These are phyloP conservation scores for Drosophila kuntzei DNA, from an alignment of 2,888 invertebrate species.

Conservation along the genomic window DNA sequence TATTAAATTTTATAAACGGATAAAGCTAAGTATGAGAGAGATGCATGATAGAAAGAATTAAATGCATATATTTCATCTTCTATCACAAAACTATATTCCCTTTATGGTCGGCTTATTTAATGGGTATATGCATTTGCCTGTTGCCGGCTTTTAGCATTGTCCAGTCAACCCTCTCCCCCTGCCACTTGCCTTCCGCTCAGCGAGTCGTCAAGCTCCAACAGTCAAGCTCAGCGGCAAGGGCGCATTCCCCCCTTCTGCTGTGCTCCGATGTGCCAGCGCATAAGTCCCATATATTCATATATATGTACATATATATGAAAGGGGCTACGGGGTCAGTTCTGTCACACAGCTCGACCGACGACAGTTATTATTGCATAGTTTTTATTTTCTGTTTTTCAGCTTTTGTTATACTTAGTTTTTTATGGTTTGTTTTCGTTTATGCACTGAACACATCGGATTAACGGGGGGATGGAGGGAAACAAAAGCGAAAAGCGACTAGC, in stretches of 20 bases:
- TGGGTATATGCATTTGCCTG: constrained; percentile 39
- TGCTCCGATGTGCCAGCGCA: constrained; percentile 12
- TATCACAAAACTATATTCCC: neutral
- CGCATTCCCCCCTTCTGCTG: constrained; percentile 3
- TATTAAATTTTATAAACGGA: neutral
- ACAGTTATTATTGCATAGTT: constrained; percentile 64
- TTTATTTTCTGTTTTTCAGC: constrained; percentile 37
- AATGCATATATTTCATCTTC: neutral
- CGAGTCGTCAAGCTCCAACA: constrained; percentile 75
- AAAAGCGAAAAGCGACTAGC: constrained; percentile 15
- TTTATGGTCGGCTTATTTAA: too few species aligned
- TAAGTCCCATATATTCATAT: neutral
- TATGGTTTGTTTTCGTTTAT: constrained; percentile 68
- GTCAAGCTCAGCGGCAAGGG: constrained; percentile 54
- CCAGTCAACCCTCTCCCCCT: constrained; percentile 29
- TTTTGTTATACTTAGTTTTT: constrained; percentile 55
- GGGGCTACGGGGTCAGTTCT: constrained; percentile 52
- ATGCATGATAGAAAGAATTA: too few species aligned
- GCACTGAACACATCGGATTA: constrained; percentile 55
- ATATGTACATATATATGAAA: constrained; percentile 9
- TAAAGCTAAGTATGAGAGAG: neutral
- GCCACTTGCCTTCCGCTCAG: constrained; percentile 32
- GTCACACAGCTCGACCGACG: constrained; percentile 17
- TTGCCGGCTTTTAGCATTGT: constrained; percentile 56
- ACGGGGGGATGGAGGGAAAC: neutral